Conservation (phyloP, 2,888 invertebrate species). For the Drosophila fungiperda region DNA sequence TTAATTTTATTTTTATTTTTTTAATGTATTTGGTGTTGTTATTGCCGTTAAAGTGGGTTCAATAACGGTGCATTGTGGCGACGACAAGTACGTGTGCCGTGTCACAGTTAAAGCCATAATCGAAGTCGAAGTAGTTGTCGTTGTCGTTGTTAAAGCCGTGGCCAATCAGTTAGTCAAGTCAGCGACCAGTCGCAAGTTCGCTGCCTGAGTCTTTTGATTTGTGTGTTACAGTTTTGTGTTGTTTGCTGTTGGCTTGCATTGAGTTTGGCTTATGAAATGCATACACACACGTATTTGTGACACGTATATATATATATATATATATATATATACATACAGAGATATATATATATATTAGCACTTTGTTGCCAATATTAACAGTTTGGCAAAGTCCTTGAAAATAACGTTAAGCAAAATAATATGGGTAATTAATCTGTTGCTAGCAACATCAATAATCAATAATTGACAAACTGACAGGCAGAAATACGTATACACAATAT, state of each 20-base stretch:
- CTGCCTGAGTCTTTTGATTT: conserved; percentile 58
- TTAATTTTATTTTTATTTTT: neutral
- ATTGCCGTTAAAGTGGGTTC: conserved; percentile 62
- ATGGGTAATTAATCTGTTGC: conserved; percentile 5
- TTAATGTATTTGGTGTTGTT: neutral
- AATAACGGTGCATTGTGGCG: conserved; percentile 75
- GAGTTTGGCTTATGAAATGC: conserved; percentile 62
- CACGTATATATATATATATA: neutral
- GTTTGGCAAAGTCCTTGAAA: conserved; percentile 56
- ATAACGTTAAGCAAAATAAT: conserved; percentile 26
- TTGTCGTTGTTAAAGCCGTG: conserved; percentile 3
- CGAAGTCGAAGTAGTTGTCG: conserved; percentile 9
- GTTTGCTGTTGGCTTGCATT: conserved; percentile 52
- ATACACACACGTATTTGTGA: conserved; percentile 5
- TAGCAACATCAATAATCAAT: conserved; percentile 23
- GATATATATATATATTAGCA: conserved; percentile 15
- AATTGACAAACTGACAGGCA: conserved; percentile 12
- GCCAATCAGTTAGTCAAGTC: conserved; percentile 44
- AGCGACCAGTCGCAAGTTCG: conserved; percentile 47
- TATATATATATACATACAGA: neutral
- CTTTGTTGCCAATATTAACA: conserved; percentile 49
- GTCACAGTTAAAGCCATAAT: conserved; percentile 8
- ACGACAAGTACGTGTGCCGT: conserved; percentile 53
- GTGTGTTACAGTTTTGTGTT: conserved; percentile 41
- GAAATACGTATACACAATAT: neutral